Evolutionary conservation across 2,113 vertebrate species (phyloP), one percentile per base, ranked within the genome.

Genomic region (Catharus minimus): DNA sequence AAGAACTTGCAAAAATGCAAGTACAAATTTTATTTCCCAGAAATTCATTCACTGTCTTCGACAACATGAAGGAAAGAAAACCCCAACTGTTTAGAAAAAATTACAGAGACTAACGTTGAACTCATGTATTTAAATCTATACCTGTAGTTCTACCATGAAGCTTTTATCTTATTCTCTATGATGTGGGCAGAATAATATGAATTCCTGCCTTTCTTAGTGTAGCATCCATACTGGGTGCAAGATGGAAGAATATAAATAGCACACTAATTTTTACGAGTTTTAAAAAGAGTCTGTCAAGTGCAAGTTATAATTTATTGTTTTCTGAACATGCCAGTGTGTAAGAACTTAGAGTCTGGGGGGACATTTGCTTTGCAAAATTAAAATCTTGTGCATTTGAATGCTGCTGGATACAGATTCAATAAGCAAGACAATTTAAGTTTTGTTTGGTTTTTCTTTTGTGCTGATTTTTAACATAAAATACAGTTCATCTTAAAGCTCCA

Each of bases 211-310:
- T 49, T 74, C 10, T 38, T 56, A 11, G 3, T 22, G 8, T 43
- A 43, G 17, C 9, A n/a, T 68, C 10, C 8, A 16, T 55, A 23
- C 1, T 65, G 14, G 7, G 24, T 28, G 2, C 0, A 46, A 11
- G 3, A 15, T 0, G 0, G 11, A 15, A 56, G 10, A 56, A 33
- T 60, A 19, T 56, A 43, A 79, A 32, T 9, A 86, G 13, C 21
- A 22, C 3, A 27, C 2, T 38, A 1, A 9, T 36, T 67, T 94
- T 71, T 50, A 1, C 7, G 81, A 28, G 3, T 43, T 62, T 44
- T 22, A 28, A 1, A 23, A 28, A 43, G 27, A 8, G 5, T 46
- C 36, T 67, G 2, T 68, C 20, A 72, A 50, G 6, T 53, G 17
- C 3, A 11, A 17, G 10, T 60, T 46, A 32, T 10, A 50, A 10